Base-by-base conservation (phyloP, 2,888 invertebrate species). In the Stenchaetothrips biformis region DNA sequence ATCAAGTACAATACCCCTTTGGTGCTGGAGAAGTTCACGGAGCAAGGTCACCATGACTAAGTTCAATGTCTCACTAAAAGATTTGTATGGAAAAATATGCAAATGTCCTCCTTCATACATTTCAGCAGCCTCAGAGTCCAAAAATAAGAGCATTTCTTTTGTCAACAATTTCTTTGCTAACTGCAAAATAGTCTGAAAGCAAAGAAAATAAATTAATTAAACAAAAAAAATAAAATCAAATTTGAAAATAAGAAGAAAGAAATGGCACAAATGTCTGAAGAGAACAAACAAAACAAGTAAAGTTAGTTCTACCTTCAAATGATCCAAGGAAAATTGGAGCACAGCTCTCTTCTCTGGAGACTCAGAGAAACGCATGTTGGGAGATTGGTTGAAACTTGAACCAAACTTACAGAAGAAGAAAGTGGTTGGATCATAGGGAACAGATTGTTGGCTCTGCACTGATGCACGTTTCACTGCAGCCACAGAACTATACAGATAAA, bases 61-160 rank as follows among this genome's bases (percentile, higher is more conserved):
- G 86, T 96, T 97, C 80, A 99, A 89, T 0, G 96, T 96, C 87
- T 99, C 99, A 81, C 96, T 97, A 86, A 98, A 96, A 0, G 95
- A 95, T 85, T 95, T 94, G 87, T 98, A 98, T 0, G 97, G 96
- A 86, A 96, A 98, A 79, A 94, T 91, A 87, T 92, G 90, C 78
- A 90, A 85, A 81, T 87, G 87, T 1, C 87, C 87, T 49, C 86
- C 87, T 80, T 84, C 89, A 85, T 92, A 93, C 78, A 96, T 92
- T 87, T 96, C 95, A 82, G 92, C 89, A 2, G 95, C 93, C 85
- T 95, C 94, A 82, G 94, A 93, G 85, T 98, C 97, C 83, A 98
- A 88, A 86, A 93, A 93, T 78, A 90, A 90, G 81, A 96, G 86
- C 81, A 94, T 90, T 83, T 96, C 95, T 86, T 96, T 95, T 9